phyloP scores from a whole-genome alignment of 2,888 invertebrate species.

The Leucophora obtusa region DNA sequence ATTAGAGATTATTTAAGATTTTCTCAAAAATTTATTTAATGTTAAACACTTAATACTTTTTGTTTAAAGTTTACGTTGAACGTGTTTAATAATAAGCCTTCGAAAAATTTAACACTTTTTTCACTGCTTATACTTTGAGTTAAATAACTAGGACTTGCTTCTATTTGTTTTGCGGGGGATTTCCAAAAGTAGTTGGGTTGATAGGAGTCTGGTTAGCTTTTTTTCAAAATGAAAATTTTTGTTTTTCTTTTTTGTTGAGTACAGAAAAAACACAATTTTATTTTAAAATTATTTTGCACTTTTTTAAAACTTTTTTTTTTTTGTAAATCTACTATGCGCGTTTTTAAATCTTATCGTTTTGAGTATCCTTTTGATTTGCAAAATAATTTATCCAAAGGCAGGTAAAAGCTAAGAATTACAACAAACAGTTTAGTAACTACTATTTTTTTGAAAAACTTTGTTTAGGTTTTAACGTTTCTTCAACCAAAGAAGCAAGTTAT shows the following conservation, averaged over 20 bases:
- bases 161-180: conserved; percentile 60
- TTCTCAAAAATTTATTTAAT: conserved; percentile 72
- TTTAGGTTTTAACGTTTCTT: conserved; percentile 65
- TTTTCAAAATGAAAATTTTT: conserved; percentile 61
- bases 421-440: conserved; percentile 75
- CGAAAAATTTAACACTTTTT: conserved; percentile 71
- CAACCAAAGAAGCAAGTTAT: conserved; percentile 80
- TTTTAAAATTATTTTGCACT: conserved; percentile 38
- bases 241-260: conserved; percentile 43
- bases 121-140: conserved; percentile 73
- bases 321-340: conserved; percentile 25
- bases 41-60: conserved; percentile 73
- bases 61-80: conserved; percentile 47
- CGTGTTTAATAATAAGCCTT: conserved; percentile 72
- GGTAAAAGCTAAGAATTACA: conserved; percentile 76
- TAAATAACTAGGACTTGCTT: conserved; percentile 58
- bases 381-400: conserved; percentile 50
- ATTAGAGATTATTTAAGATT: conserved; percentile 54
- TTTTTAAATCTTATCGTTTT: conserved; percentile 23
- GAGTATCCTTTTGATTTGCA: conserved; percentile 46
- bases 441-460: conserved; percentile 60
- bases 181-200: conserved; percentile 55
- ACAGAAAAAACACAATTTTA: conserved; percentile 63
- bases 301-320: conserved; percentile 18
- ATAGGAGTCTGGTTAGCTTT: conserved; percentile 73